These are phyloP conservation scores for Phrynocephalus vlangalii DNA, from an alignment of 2,797 vertebrate genomes.

Conservation along the genomic window DNA sequence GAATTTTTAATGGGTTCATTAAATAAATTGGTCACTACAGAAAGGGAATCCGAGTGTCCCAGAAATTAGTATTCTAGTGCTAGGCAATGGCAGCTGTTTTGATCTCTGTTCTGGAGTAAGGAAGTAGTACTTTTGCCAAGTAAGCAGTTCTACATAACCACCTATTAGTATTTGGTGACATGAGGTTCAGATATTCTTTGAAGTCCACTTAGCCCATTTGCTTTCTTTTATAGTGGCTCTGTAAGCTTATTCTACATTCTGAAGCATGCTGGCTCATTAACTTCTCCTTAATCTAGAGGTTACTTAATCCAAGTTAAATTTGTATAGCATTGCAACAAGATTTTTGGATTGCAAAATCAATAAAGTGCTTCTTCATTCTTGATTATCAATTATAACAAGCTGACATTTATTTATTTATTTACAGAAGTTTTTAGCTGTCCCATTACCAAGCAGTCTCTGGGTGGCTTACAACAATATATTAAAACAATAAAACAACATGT, in stretches of 20 bases:
- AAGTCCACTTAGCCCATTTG: neutral
- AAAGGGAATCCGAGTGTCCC: neutral
- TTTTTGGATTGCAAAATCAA: neutral
- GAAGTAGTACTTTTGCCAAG: neutral
- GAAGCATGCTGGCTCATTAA: neutral
- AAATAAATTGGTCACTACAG: neutral
- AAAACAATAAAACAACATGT: too few relatives aligned
- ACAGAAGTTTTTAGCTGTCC: too few relatives aligned
- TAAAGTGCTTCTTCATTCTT: too few relatives aligned
- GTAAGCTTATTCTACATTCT: neutral
- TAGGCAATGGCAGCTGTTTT: neutral
- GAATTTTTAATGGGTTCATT: neutral
- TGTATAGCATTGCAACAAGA: neutral
- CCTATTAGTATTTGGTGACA: conserved; percentile 11
- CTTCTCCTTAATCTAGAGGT: neutral
- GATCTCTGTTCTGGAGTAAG: neutral
- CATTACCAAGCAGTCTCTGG: too few relatives aligned
- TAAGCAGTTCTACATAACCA: neutral
- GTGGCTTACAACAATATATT: too few relatives aligned
- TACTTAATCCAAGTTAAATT: neutral
- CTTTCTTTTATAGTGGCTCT: neutral
- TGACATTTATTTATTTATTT: too few relatives aligned
- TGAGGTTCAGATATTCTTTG: neutral
- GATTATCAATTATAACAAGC: too few relatives aligned
- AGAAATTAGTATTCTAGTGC: conserved; percentile 7